Conservation (phyloP, 2,888 invertebrate genomes). For the Heliothis peltigera region DNA sequence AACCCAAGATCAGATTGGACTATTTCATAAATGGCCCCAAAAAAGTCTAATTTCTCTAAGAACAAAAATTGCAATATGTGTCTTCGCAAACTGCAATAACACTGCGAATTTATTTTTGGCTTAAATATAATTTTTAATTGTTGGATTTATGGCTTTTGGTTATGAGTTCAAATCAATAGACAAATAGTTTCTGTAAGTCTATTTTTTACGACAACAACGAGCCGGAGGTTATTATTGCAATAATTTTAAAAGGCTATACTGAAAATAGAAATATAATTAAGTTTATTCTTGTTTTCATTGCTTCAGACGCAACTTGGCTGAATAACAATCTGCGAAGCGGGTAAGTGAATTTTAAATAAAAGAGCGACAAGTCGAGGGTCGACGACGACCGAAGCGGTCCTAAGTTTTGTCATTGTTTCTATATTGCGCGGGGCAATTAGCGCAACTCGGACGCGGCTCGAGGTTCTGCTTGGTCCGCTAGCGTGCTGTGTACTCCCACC, state of each 20-base stretch:
- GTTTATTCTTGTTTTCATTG: conserved; percentile 82
- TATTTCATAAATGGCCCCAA: no score
- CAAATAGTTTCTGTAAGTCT: no score
- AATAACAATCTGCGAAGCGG: conserved; percentile 85
- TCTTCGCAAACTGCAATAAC: no score
- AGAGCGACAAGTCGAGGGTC: conserved; percentile 81
- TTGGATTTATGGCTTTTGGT: no score
- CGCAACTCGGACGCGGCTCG: conserved; percentile 79
- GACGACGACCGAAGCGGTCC: conserved; percentile 76
- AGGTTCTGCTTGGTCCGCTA: conserved; percentile 71
- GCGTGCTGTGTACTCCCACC: conserved; percentile 62
- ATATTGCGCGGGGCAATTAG: conserved; percentile 89
- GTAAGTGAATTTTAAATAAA: conserved; percentile 89
- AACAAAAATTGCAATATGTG: no score
- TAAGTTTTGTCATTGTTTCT: conserved; percentile 89
- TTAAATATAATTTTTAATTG: no score
- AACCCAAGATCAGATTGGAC: no score
- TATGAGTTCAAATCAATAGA: no score
- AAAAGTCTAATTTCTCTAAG: no score
- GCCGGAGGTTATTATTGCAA: conserved; percentile 19
- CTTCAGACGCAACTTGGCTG: conserved; percentile 78
- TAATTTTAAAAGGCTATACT: conserved; percentile 48
- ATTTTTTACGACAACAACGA: no score
- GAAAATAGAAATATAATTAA: conserved; percentile 79
- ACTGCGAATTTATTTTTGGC: no score